A percentile compares a stretch with the other conserved stretches of the same genome.
These are phyloP conservation scores for Timema cristinae DNA, from an alignment of 2,888 invertebrate species.

Conservation along the genomic window DNA sequence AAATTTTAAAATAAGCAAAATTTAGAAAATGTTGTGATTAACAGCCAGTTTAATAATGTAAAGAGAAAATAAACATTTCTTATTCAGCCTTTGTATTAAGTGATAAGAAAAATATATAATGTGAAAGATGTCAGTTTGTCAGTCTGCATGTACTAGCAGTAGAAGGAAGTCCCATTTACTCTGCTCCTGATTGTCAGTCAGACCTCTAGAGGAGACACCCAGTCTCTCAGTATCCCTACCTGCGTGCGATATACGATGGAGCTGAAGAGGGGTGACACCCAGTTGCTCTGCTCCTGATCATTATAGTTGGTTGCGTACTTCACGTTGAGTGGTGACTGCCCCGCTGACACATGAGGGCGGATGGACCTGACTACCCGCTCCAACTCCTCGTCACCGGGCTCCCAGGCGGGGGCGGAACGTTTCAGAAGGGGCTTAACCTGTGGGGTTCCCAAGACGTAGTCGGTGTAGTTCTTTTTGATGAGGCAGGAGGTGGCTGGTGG, in stretches of 20 bases:
- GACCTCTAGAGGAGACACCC: too few species aligned
- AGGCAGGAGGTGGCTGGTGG: constrained; percentile 91
- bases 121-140: too few species aligned
- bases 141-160: too few species aligned
- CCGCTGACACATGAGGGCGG: constrained; percentile 45
- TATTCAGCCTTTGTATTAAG: too few species aligned
- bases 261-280: constrained; percentile 88
- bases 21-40: too few species aligned
- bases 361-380: constrained; percentile 12
- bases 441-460: constrained; percentile 60
- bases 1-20: too few species aligned
- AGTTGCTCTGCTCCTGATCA: constrained; percentile 61
- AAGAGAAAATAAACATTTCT: too few species aligned
- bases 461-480: constrained; percentile 56
- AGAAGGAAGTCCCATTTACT: too few species aligned
- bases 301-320: constrained; percentile 73
- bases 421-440: constrained; percentile 38
- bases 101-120: too few species aligned
- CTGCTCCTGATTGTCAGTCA: too few species aligned
- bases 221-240: constrained; percentile 36
- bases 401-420: constrained; percentile 15
- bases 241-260: constrained; percentile 81
- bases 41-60: too few species aligned
- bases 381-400: constrained; percentile 19
- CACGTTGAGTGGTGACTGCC: constrained; percentile 71